A percentile compares a stretch with the other conserved stretches of the same genome.
These are phyloP conservation scores for Pachyrhynchus sulphureomaculatus DNA, from an alignment of 1,140 invertebrate genomes.

Conservation along the genomic window DNA sequence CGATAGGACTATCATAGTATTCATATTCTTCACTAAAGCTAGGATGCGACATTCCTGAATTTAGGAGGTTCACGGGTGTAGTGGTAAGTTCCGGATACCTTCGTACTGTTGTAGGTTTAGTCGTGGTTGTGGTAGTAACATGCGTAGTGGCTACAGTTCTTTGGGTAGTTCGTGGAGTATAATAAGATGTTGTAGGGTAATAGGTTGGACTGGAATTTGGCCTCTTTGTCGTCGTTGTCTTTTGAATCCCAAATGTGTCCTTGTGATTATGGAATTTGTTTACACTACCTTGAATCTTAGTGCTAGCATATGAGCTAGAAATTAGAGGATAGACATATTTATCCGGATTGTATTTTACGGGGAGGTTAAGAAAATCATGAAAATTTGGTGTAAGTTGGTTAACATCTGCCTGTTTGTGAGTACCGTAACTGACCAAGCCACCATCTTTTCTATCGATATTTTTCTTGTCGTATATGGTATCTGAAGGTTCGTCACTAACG, in stretches of 20 bases:
- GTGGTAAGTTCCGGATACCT: constrained; percentile 40
- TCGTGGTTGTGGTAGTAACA: constrained; percentile 46
- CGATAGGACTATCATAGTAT: constrained; percentile 32
- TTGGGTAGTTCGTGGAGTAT: constrained; percentile 39
- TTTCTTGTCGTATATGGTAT: constrained; percentile 48
- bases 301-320: constrained; percentile 70
- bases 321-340: constrained; percentile 68
- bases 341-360: constrained; percentile 65
- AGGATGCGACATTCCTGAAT: constrained; percentile 45
- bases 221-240: constrained; percentile 49
- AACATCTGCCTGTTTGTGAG: constrained; percentile 55
- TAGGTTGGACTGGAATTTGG: constrained; percentile 48
- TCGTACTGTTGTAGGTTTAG: constrained; percentile 41
- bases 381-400: constrained; percentile 62
- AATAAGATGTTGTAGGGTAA: constrained; percentile 31
- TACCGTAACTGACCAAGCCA: constrained; percentile 41
- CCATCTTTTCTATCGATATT: constrained; percentile 53
- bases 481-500: constrained; percentile 38
- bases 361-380: constrained; percentile 70
- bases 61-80: constrained; percentile 36
- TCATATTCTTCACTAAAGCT: constrained; percentile 45
- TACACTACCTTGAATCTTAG: constrained; percentile 68
- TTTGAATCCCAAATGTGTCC: constrained; percentile 51
- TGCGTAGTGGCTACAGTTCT: constrained; percentile 48
- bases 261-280: constrained; percentile 66